phyloP scores from a whole-genome alignment of 2,113 vertebrate genomes.

The Terrapene triunguis region DNA sequence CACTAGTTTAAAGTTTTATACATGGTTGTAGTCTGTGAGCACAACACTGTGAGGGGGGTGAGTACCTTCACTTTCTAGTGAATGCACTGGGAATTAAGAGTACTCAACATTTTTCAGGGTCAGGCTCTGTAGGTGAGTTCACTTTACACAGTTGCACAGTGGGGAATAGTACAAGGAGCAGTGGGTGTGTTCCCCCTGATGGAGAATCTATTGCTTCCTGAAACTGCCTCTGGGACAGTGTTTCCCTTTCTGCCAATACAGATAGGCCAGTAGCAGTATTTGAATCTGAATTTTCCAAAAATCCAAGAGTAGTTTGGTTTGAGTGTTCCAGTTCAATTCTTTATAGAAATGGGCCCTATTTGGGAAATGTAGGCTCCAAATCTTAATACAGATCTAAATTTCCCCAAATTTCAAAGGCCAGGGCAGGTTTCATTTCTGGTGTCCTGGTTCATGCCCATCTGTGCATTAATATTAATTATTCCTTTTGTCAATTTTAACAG shows the following conservation, averaged over 20 bases:
- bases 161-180: not conserved
- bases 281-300: not conserved
- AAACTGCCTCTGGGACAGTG: not conserved
- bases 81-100: not conserved
- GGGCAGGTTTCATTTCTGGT: fast-evolving
- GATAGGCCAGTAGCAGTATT: not conserved
- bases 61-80: not conserved
- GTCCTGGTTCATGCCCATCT: not conserved
- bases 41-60: not conserved
- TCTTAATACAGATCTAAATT: not conserved
- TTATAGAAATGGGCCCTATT: not conserved
- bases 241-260: not conserved
- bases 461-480: not conserved
- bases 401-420: not conserved
- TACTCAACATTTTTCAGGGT: not conserved
- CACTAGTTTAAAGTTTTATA: not conserved
- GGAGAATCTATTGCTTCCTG: not conserved
- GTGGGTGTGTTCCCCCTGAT: not conserved
- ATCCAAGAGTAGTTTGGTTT: not conserved
- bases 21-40: not conserved
- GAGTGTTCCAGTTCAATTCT: not conserved
- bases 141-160: not conserved
- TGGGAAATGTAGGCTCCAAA: not conserved
- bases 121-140: not conserved
- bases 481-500: not conserved